A percentile compares a stretch with the other conserved stretches of the same genome.
These are phyloP conservation scores for Desoria tigrina DNA, from an alignment of 2,888 invertebrate species.

Conservation along the genomic window DNA sequence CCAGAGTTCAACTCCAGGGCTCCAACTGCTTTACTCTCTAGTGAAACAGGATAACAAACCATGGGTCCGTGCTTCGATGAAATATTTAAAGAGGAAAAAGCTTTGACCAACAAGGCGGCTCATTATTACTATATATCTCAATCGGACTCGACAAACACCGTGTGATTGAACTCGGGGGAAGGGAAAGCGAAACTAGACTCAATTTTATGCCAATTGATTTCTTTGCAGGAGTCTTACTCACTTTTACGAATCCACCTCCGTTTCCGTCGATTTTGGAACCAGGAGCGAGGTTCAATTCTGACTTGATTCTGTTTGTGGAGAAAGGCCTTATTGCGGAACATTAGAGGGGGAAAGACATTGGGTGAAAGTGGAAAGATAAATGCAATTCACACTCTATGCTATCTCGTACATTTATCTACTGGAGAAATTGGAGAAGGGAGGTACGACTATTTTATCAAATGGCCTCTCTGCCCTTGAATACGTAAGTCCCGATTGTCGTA, in stretches of 20 bases:
- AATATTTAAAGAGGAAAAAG: constrained; percentile 9
- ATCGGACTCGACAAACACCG: neutral
- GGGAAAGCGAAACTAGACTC: constrained; percentile 10
- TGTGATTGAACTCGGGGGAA: constrained; percentile 8
- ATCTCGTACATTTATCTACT: constrained; percentile 15
- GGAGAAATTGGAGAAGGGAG: neutral
- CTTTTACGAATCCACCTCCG: no score
- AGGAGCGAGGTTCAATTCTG: no score
- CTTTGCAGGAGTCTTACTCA: neutral
- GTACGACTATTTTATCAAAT: neutral
- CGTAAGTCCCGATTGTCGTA: no score
- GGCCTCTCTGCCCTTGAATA: no score
- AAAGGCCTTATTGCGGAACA: no score
- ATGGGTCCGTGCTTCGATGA: constrained; percentile 1
- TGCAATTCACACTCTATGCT: constrained; percentile 9
- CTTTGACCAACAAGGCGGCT: constrained; percentile 18
- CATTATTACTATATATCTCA: neutral
- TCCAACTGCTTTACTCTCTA: no score
- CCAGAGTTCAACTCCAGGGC: no score
- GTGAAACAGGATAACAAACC: no score
- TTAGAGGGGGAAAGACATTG: no score
- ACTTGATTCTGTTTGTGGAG: no score
- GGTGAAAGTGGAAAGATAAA: neutral
- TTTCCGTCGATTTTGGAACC: constrained; percentile 10
- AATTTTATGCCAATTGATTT: constrained; percentile 22